Evolutionary conservation across 2,113 vertebrate species (phyloP), one percentile per base, ranked within the genome.

Genomic region (Pseudopipra pipra): DNA sequence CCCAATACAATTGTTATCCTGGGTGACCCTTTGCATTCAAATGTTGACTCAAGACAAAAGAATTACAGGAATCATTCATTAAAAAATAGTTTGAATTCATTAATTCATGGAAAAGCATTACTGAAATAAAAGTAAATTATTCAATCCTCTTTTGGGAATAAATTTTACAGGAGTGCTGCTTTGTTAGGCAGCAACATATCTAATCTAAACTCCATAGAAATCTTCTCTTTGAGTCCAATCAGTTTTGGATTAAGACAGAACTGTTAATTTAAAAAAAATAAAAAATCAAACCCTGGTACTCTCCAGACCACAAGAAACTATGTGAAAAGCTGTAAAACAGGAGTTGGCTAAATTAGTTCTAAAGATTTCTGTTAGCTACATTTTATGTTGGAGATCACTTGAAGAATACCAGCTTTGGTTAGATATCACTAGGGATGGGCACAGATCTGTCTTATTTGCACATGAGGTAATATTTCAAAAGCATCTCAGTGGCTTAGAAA

Each of bases 1-100:
- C 97, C 98, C 98, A 98, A 98, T 98, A 98, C 98, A 97, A 98
- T 98, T 98, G 97, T 98, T 97, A 95, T 95, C 98, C 98, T 97
- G 98, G 98, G 98, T 98, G 99, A 99, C 97, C 98, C 98, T 98
- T 98, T 96, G 97, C 85, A 90, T 96, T 97, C 92, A 28, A 89
- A 97, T 24, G n/a, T 96, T 93, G 93, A 88, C 65, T 97, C 88
- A 95, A 96, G 85, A 91, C 92, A 79, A 90, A 78, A 66, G 76
- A 92, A 96, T 95, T 96, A 93, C 68, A 93, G 87, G 83, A 93
- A 87, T 77, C 9, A 54, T 89, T 96, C 85, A 85, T 96, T 97
- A 95, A 93, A 59, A 88, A 95, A 96, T 91, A 87, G 87, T 67
- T 80, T 72, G 77, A 83, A 35, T 58, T 93, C 0, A 0, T 75